Conservation (phyloP, 2,888 invertebrate species). For the Blastobasis lacticolella region DNA sequence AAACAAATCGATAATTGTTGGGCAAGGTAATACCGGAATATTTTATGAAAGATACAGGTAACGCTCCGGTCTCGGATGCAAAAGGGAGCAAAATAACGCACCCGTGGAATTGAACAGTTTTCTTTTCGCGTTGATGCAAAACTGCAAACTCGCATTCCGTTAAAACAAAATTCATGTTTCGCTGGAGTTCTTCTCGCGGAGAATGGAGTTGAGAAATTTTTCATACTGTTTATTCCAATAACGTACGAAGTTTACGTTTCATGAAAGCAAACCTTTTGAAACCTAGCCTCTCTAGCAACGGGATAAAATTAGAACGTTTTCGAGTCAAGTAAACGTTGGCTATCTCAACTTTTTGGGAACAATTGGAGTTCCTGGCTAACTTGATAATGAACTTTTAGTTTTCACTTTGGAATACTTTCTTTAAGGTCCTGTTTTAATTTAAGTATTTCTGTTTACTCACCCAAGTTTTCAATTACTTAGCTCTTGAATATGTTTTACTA, state of each 20-base stretch:
- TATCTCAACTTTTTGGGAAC: not conserved
- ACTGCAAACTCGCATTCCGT: constrained; percentile 14
- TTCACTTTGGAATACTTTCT: not conserved
- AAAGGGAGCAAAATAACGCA: too few species aligned
- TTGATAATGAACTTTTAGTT: constrained; percentile 3
- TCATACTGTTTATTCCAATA: too few species aligned
- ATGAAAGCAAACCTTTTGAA: too few species aligned
- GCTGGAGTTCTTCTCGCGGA: constrained; percentile 12
- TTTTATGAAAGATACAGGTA: too few species aligned
- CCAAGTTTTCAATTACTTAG: not conserved
- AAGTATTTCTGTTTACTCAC: not conserved
- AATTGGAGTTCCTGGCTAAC: constrained; percentile 1
- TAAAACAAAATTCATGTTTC: constrained; percentile 22
- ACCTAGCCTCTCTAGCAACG: too few species aligned
- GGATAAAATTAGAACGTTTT: not conserved
- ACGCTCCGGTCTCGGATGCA: too few species aligned
- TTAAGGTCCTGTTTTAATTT: not conserved
- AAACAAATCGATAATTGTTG: too few species aligned
- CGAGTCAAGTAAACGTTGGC: not conserved
- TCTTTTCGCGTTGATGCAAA: constrained; percentile 4
- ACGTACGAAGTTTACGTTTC: too few species aligned
- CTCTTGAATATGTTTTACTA: not conserved
- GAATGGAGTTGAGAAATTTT: constrained; percentile 11
- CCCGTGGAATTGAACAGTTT: not conserved
- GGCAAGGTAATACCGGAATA: too few species aligned